Evolutionary conservation across 37 sponge, comb jelly and placozoan genomes (phyloP).

Genomic region (Crambe crambe): DNA sequence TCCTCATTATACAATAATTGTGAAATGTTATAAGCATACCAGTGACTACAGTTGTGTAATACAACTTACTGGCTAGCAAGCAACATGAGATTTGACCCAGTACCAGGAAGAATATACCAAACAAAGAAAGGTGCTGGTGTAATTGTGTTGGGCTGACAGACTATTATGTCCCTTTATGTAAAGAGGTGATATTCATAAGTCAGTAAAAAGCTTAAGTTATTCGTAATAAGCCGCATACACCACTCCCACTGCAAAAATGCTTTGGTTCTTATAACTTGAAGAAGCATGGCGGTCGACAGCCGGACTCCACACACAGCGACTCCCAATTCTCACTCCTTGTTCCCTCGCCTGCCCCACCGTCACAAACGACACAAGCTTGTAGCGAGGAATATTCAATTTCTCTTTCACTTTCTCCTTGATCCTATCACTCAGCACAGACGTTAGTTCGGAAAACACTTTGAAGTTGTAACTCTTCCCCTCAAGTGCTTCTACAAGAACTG

Average conservation of each 20-base stretch:
- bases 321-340: slow-evolving; percentile 51
- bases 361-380: slow-evolving; percentile 61
- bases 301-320: slow-evolving; percentile 72
- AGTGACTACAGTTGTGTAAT: too few species aligned
- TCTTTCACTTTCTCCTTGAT: slow-evolving; percentile 58
- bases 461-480: slow-evolving; percentile 26
- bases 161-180: too few species aligned
- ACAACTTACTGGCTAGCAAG: too few species aligned
- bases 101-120: too few species aligned
- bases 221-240: slow-evolving; percentile 65
- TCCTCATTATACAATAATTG: too few species aligned
- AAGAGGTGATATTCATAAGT: too few species aligned
- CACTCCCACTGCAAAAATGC: slow-evolving; percentile 52
- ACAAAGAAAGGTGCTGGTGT: too few species aligned
- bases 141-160: too few species aligned
- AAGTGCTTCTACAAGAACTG: slow-evolving; percentile 19
- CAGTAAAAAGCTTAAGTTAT: background rate
- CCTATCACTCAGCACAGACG: slow-evolving; percentile 37
- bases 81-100: too few species aligned
- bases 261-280: slow-evolving; percentile 29
- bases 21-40: too few species aligned
- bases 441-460: background rate
- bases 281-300: slow-evolving; percentile 55
- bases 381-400: slow-evolving; percentile 37
- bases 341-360: slow-evolving; percentile 33